A percentile compares a stretch with the other conserved stretches of the same genome.
These are phyloP conservation scores for Kradibia gibbosae DNA, from an alignment of 1,140 invertebrate genomes.

Conservation along the genomic window DNA sequence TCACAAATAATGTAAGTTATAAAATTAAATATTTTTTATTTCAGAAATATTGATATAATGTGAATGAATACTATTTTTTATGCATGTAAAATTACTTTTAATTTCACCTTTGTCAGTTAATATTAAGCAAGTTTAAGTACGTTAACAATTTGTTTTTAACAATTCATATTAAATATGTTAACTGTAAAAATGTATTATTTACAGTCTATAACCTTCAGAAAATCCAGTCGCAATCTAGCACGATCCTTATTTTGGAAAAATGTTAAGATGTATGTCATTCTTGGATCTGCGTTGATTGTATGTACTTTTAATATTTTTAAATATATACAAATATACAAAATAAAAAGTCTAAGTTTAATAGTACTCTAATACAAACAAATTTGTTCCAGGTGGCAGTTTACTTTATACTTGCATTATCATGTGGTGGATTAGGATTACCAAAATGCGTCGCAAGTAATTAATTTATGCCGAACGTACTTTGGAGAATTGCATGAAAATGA, in stretches of 20 bases:
- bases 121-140: too few relatives aligned
- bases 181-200: too few relatives aligned
- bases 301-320: slow-evolving; percentile 57
- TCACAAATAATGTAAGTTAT: slow-evolving; percentile 86
- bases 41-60: not conserved
- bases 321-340: not conserved
- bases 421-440: slow-evolving; percentile 87
- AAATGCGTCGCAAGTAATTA: slow-evolving; percentile 74
- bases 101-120: too few relatives aligned
- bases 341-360: not conserved
- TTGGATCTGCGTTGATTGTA: slow-evolving; percentile 81
- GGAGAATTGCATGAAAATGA: not conserved
- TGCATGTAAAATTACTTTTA: too few relatives aligned
- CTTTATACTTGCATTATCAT: slow-evolving; percentile 88
- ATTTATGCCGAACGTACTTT: not conserved
- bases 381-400: slow-evolving; percentile 80
- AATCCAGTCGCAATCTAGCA: slow-evolving; percentile 87
- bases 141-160: not conserved
- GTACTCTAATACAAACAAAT: not conserved
- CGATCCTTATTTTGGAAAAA: slow-evolving; percentile 95
- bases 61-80: too few relatives aligned
- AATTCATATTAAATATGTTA: too few relatives aligned
- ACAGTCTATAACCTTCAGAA: slow-evolving; percentile 90
- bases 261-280: slow-evolving; percentile 89
- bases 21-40: not conserved